phyloP scores from a whole-genome alignment of 2,888 invertebrate species.

The Hetaerina titia region DNA sequence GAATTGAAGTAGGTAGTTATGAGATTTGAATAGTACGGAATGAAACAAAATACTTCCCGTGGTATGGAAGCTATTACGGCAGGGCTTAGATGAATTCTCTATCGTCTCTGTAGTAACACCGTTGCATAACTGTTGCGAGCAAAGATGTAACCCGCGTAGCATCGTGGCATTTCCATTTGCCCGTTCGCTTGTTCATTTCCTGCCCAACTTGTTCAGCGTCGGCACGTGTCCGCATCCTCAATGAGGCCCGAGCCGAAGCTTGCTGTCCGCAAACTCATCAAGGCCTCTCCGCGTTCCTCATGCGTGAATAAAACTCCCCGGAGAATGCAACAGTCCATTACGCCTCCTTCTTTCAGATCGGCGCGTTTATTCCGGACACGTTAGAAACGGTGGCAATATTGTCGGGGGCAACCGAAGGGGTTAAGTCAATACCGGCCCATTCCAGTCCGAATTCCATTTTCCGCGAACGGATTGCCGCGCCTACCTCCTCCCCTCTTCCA shows the following conservation, averaged over 20 bases:
- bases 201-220: not conserved
- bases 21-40: too few species aligned
- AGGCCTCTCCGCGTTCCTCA: not conserved
- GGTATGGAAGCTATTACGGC: too few species aligned
- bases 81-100: too few species aligned
- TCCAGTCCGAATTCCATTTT: not conserved
- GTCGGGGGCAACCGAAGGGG: not conserved
- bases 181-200: too few species aligned
- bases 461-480: not conserved
- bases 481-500: not conserved
- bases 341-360: not conserved
- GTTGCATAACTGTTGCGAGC: too few species aligned
- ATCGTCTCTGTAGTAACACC: too few species aligned
- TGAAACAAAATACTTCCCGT: too few species aligned
- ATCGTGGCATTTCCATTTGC: too few species aligned
- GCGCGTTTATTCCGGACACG: not conserved
- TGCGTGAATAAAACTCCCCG: not conserved
- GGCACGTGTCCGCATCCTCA: not conserved
- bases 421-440: not conserved
- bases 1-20: too few species aligned
- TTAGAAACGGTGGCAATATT: not conserved
- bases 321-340: not conserved
- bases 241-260: not conserved
- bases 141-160: too few species aligned
- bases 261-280: not conserved